A percentile compares a stretch with the other conserved stretches of the same genome.
Conservation (phyloP, 2,797 vertebrate genomes). For the Malurus splendens region DNA sequence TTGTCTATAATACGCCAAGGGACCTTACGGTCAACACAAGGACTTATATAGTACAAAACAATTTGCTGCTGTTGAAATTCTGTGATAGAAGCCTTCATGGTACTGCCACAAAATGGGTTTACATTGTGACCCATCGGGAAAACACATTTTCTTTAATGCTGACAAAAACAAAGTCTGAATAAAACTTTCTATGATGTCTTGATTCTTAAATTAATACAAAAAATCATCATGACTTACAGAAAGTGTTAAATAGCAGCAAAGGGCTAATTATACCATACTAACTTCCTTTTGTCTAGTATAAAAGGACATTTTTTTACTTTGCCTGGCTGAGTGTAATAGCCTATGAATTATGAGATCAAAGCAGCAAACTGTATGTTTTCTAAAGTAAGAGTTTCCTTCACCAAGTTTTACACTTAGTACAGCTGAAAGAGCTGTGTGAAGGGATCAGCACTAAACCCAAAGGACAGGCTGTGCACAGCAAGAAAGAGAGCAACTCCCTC, state of each 20-base stretch:
- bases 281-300: constrained; percentile 61
- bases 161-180: constrained; percentile 28
- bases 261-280: constrained; percentile 66
- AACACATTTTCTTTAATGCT: constrained; percentile 17
- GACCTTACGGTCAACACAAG: background rate
- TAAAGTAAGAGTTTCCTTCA: constrained; percentile 80
- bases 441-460: constrained; percentile 89
- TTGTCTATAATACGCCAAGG: background rate
- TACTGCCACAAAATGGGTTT: background rate
- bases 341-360: constrained; percentile 83
- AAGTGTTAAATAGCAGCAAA: constrained; percentile 56
- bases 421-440: constrained; percentile 85
- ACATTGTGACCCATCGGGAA: background rate
- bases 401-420: constrained; percentile 86
- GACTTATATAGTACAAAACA: background rate
- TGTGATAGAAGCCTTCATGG: background rate
- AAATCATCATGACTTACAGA: constrained; percentile 45
- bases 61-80: constrained; percentile 17
- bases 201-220: constrained; percentile 27
- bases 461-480: constrained; percentile 82
- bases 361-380: constrained; percentile 75
- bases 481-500: constrained; percentile 87
- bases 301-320: constrained; percentile 70
- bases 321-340: constrained; percentile 75
- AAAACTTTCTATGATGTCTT: constrained; percentile 26